Conservation (phyloP, 2,888 invertebrate genomes). For the Abrostola tripartita region DNA sequence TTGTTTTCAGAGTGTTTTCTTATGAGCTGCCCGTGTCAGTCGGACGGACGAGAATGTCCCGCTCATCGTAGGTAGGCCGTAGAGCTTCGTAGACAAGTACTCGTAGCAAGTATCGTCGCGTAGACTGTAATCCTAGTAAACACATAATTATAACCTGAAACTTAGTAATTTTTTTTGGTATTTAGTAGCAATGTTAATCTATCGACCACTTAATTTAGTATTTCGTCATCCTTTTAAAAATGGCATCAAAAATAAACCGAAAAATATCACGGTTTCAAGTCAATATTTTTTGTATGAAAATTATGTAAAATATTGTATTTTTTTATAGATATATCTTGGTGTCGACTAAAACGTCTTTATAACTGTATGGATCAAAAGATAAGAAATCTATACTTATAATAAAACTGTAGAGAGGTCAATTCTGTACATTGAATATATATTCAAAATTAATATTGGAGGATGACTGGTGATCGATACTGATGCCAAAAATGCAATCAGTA, state of each 20-base stretch:
- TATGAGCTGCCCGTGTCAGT: conserved; percentile 66
- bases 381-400: too few species aligned
- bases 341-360: too few species aligned
- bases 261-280: too few species aligned
- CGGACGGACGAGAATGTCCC: conserved; percentile 53
- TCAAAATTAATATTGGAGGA: too few species aligned
- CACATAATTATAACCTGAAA: conserved; percentile 7
- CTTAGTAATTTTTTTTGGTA: not conserved
- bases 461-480: too few species aligned
- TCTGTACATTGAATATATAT: too few species aligned
- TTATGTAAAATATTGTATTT: too few species aligned
- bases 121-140: conserved; percentile 21
- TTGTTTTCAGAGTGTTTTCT: conserved; percentile 51
- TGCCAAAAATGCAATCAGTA: too few species aligned
- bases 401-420: too few species aligned
- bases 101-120: conserved; percentile 42
- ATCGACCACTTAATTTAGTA: not conserved
- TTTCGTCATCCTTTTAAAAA: not conserved
- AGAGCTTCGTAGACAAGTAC: conserved; percentile 54
- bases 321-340: too few species aligned
- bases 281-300: too few species aligned
- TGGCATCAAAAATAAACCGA: not conserved
- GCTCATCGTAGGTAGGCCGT: conserved; percentile 61
- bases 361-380: too few species aligned
- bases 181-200: not conserved